These are phyloP conservation scores for Lepus europaeus DNA, from an alignment of 2,113 vertebrate genomes.

Conservation along the genomic window DNA sequence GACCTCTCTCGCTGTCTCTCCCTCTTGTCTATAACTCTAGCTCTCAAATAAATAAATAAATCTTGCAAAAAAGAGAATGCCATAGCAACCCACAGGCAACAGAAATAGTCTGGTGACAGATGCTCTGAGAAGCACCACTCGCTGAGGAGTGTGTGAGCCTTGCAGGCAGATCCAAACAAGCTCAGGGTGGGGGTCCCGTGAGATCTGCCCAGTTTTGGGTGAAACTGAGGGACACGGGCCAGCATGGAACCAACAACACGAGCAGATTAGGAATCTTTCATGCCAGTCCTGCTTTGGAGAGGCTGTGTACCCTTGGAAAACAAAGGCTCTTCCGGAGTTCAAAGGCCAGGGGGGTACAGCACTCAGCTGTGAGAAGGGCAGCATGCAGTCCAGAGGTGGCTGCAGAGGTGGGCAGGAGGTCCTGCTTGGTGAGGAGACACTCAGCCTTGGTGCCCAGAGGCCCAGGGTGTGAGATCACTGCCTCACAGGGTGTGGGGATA, in stretches of 20 bases:
- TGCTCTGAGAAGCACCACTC: not conserved
- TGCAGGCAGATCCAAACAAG: not conserved
- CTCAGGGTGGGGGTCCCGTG: not conserved
- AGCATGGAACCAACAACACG: accelerated
- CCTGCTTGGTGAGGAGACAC: not conserved
- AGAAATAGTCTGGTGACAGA: not conserved
- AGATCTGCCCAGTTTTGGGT: not conserved
- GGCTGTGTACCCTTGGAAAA: not conserved
- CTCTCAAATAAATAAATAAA: too few species aligned
- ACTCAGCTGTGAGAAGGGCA: too few species aligned
- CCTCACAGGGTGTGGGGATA: not conserved
- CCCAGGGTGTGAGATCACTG: too few species aligned
- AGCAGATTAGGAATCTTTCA: not conserved
- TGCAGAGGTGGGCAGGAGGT: not conserved
- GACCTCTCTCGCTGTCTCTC: too few species aligned
- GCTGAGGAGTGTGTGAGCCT: not conserved
- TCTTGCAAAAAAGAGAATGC: not conserved
- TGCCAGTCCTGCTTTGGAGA: not conserved
- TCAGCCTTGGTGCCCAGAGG: not conserved
- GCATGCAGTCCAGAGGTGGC: not conserved
- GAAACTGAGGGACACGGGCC: not conserved
- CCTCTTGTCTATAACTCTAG: too few species aligned
- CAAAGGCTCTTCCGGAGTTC: not conserved
- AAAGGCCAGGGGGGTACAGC: not conserved
- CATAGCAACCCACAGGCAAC: conserved; percentile 60